A percentile compares a stretch with the other conserved stretches of the same genome.
Conservation (phyloP, 1,140 invertebrate genomes). For the Bombus affinis region DNA sequence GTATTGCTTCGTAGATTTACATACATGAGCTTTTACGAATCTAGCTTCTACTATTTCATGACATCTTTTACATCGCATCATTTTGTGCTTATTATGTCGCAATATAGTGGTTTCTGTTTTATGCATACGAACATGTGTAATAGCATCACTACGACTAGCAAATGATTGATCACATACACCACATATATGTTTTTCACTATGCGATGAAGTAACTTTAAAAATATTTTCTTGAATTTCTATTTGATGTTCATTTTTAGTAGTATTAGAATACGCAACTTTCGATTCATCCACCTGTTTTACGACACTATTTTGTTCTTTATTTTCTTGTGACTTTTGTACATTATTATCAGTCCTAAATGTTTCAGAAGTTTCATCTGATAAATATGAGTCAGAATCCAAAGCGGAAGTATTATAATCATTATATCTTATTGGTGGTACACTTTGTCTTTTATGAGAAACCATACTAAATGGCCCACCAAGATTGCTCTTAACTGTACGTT, state of each 20-base stretch:
- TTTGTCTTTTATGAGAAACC: constrained; percentile 64
- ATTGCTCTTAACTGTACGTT: constrained; percentile 26
- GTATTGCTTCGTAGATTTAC: constrained; percentile 58
- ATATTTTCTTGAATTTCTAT: constrained; percentile 10
- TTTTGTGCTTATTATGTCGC: constrained; percentile 58
- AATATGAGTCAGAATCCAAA: constrained; percentile 52
- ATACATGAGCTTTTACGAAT: constrained; percentile 76
- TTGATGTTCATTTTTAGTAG: not conserved
- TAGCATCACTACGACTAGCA: constrained; percentile 65
- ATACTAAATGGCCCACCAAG: constrained; percentile 37
- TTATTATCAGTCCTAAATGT: not conserved
- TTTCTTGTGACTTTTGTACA: not conserved
- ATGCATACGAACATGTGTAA: constrained; percentile 72
- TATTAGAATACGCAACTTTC: not conserved
- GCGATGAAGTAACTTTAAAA: not conserved
- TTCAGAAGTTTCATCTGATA: not conserved
- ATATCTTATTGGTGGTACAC: constrained; percentile 60
- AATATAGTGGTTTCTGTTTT: constrained; percentile 34
- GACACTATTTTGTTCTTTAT: not conserved
- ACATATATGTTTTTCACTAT: constrained; percentile 70
- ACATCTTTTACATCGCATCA: constrained; percentile 80
- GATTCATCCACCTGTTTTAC: not conserved
- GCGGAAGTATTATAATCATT: constrained; percentile 68
- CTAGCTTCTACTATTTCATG: constrained; percentile 78
- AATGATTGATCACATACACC: constrained; percentile 73